These are phyloP conservation scores for Chlamydotis undulata DNA, from an alignment of 2,113 vertebrate genomes.

Conservation along the genomic window DNA sequence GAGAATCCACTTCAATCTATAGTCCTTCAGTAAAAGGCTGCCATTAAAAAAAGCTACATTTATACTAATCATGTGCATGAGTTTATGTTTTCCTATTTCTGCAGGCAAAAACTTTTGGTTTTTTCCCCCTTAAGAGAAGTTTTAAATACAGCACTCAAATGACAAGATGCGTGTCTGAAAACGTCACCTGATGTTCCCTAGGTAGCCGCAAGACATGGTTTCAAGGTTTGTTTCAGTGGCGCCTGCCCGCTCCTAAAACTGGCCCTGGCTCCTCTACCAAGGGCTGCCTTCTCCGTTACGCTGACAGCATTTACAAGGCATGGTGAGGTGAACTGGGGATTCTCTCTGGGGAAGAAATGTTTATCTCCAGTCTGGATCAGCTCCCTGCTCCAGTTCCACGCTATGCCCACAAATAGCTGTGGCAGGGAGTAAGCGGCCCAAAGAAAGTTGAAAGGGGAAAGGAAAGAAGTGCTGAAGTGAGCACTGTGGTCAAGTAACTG, in stretches of 20 bases:
- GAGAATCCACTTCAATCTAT: not conserved
- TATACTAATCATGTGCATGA: not conserved
- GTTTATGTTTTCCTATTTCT: not conserved
- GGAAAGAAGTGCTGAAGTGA: not conserved
- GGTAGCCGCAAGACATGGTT: not conserved
- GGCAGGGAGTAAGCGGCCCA: not conserved
- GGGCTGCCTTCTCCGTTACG: not conserved
- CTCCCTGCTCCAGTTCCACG: not conserved
- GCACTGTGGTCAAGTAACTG: not conserved
- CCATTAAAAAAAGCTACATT: not conserved
- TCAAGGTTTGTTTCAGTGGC: not conserved
- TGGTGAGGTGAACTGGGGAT: not conserved
- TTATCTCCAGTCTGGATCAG: not conserved
- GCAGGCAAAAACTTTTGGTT: not conserved
- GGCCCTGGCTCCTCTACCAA: not conserved
- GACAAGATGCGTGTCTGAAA: not conserved
- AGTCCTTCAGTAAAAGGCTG: not conserved
- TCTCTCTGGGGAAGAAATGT: not conserved
- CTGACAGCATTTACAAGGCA: fast-evolving
- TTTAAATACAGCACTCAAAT: not conserved
- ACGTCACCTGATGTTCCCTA: not conserved
- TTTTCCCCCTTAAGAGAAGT: not conserved
- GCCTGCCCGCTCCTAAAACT: not conserved
- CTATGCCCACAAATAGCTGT: not conserved
- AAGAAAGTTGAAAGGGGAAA: not conserved